These are phyloP conservation scores for Porites lutea DNA, from an alignment of 64 coral and sea anemone species.

Conservation along the genomic window DNA sequence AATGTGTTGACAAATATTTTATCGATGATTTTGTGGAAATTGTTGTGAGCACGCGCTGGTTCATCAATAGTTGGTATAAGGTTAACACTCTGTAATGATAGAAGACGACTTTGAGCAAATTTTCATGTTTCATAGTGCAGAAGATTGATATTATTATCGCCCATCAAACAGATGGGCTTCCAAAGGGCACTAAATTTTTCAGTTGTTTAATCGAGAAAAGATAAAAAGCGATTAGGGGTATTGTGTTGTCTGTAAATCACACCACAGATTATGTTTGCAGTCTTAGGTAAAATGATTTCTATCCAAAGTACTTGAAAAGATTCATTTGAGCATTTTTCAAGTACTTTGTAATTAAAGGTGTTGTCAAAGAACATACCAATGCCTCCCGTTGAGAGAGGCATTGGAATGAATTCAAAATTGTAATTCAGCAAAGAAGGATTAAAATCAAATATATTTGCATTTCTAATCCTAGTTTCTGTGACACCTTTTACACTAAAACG, in stretches of 20 bases:
- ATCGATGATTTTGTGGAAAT: background rate
- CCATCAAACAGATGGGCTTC: background rate
- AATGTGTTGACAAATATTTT: background rate
- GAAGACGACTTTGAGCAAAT: background rate
- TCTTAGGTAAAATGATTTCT: background rate
- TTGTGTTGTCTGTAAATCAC: background rate
- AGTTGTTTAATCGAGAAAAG: background rate
- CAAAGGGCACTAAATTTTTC: background rate
- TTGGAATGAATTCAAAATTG: constrained; percentile 23
- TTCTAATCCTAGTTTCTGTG: constrained; percentile 42
- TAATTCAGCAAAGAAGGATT: background rate
- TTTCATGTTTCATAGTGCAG: background rate
- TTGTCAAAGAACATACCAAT: background rate
- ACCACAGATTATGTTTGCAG: background rate
- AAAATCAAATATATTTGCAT: background rate
- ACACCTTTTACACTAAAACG: constrained; percentile 23
- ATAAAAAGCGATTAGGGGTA: background rate
- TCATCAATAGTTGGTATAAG: background rate
- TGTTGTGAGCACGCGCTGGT: background rate
- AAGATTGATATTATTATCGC: background rate
- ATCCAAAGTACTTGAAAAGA: background rate
- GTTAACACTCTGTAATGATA: background rate
- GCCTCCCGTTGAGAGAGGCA: constrained; percentile 1
- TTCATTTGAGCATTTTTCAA: background rate
- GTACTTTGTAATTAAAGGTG: background rate